These are phyloP conservation scores for Cloeon dipterum DNA, from an alignment of 2,888 invertebrate genomes.

Conservation along the genomic window DNA sequence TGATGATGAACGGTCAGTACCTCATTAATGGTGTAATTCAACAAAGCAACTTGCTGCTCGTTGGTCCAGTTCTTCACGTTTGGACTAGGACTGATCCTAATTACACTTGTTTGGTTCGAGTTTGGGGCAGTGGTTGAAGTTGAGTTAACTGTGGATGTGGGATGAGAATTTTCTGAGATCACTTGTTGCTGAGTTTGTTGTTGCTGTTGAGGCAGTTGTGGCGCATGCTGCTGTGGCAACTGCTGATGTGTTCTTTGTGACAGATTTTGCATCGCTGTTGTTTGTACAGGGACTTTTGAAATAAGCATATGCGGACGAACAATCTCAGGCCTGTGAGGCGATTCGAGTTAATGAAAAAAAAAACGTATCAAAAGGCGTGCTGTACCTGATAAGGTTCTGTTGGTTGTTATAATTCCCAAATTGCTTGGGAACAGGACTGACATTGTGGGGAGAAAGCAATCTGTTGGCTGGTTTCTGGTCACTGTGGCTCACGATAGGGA, in stretches of 20 bases:
- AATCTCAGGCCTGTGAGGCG: slow-evolving; percentile 35
- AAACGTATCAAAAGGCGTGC: slow-evolving; percentile 4
- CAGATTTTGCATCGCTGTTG: no score
- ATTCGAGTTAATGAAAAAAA: slow-evolving; percentile 6
- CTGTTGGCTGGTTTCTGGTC: not conserved
- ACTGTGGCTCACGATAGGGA: not conserved
- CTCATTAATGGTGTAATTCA: slow-evolving; percentile 9
- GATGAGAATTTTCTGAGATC: no score
- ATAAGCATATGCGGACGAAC: slow-evolving; percentile 33
- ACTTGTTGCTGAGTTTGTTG: not conserved
- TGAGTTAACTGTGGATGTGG: not conserved
- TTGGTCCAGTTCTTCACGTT: slow-evolving; percentile 12
- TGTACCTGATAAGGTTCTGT: slow-evolving; percentile 19
- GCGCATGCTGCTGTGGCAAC: slow-evolving; percentile 9
- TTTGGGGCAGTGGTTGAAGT: not conserved
- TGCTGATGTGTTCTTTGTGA: slow-evolving; percentile 20
- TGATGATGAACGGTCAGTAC: no score
- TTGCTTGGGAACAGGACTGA: slow-evolving; percentile 7
- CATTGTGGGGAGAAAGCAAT: not conserved
- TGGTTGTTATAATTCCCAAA: slow-evolving; percentile 18
- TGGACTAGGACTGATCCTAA: slow-evolving; percentile 47
- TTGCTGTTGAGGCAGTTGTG: slow-evolving; percentile 11
- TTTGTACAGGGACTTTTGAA: no score
- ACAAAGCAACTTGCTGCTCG: slow-evolving; percentile 17
- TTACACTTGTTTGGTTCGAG: slow-evolving; percentile 42